Conservation (phyloP, 2,113 vertebrate species). For the Dryoscopus gambensis region DNA sequence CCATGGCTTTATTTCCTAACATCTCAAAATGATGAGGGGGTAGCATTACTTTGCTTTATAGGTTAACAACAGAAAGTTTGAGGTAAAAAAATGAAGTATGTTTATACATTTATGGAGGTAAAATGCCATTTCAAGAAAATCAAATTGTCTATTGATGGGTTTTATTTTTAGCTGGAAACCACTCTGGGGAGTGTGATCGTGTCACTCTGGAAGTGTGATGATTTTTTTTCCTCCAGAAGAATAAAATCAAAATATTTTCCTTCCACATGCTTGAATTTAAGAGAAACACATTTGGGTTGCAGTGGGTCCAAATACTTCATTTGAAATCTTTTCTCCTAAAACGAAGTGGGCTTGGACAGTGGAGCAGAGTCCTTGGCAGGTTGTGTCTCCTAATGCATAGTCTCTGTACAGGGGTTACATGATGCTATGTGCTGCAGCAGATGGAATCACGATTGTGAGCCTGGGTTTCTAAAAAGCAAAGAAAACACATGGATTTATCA, state of each 20-base stretch:
- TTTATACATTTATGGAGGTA: not conserved
- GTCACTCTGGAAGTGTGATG: not conserved
- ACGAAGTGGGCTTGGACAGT: rapidly evolving
- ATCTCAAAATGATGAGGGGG: not conserved
- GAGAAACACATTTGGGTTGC: not conserved
- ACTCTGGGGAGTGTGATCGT: not conserved
- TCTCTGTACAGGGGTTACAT: not conserved
- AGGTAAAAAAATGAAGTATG: not conserved
- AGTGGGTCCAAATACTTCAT: not conserved
- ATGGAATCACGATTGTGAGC: not conserved
- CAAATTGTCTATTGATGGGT: not conserved
- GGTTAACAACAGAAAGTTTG: not conserved
- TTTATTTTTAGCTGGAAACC: not conserved
- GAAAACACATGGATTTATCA: not conserved
- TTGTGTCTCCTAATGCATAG: not conserved
- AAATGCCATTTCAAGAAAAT: not conserved
- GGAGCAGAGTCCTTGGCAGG: not conserved
- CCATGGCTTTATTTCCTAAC: not conserved
- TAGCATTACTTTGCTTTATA: not conserved
- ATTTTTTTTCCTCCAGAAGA: not conserved
- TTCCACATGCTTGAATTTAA: not conserved
- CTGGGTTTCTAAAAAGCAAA: not conserved
- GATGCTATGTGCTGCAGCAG: not conserved
- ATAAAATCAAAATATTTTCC: not conserved
- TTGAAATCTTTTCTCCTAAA: not conserved